Evolutionary conservation across 2,113 vertebrate genomes (phyloP), one percentile per base, ranked within the genome.

Genomic region (Pagrus major): DNA sequence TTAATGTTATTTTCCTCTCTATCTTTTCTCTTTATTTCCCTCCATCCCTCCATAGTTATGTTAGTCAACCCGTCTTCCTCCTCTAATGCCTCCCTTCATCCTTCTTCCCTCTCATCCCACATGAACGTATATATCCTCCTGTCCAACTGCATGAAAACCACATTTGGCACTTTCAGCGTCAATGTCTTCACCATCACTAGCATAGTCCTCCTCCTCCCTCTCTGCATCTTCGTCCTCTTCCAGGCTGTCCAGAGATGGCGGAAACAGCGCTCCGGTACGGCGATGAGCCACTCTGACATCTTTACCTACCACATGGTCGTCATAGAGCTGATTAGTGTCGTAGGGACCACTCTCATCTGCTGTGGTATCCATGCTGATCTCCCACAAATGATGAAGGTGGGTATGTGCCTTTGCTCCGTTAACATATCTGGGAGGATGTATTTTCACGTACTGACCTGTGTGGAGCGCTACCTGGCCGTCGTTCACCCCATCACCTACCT

Each of bases 381-480:
- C 5, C 0, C 0, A 4, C 3, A 14, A 9, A 1, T 29, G 14
- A 2, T 23, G 2, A 0, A 2, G 0, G 0, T 3, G 4, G 65
- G 71, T 39, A 0, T 31, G 0, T 23, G 1, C 7, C 0, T 80
- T 20, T 37, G 16, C 2, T n/a, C n/a, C n/a, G n/a, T n/a, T n/a
- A n/a, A n/a, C n/a, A n/a, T n/a, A n/a, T n/a, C n/a, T 4, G 65
- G 21, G 25, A 52, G 70, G 63, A n/a, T 9, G 1, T 1, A 8
- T 0, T 52, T 88, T 35, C 77, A 84, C 52, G 2, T 29, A 3
- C 59, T 87, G 15, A 81, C 81, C 21, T 81, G 86, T 7, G 15
- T 61, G 6, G 86, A 81, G 33, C 74, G 70, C 31, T 88, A 88
- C 73, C 33, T 84, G 63, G 86, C 86, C 5, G 74, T 78, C 0